Base-by-base conservation (phyloP, 2,113 vertebrate species). In the Tylochromis polylepis region DNA sequence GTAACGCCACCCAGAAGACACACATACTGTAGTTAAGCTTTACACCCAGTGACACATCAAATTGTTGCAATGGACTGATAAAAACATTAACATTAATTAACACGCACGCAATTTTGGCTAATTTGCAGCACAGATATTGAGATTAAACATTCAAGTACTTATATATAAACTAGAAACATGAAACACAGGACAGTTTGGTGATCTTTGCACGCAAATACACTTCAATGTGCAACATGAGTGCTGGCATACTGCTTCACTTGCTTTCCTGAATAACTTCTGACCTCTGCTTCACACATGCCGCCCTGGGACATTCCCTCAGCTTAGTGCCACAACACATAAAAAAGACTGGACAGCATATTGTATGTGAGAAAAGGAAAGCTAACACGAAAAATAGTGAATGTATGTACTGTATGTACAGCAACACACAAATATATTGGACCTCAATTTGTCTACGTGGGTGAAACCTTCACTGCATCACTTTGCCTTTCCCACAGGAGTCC, bases 221-320 rank as follows among this genome's bases (percentile, higher is more conserved):
- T 49, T 20, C 70, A 57, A 60, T 79, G 11, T 78, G 31, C n/a
- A 29, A 29, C 60, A 87, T 81, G 29, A 70, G 34, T 18, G 67
- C 41, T 29, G 75, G 67, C 38, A 36, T 83, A 53, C 11, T 55
- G 41, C 83, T 79, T 59, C 22, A 24, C 5, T 58, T 83, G 34
- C 53, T 87, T 58, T 79, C 41, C 43, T 81, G 84, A 82, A 67
- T 72, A 87, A 67, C 67, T 27, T 85, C 43, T 85, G 79, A 85
- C 82, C 88, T 89, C 84, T 60, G 62, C 82, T 83, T 58, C 72
- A 86, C 38, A 41, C 38, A 38, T 46, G 11, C 49, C 11, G 24
- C 65, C 67, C 11, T 24, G 22, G 67, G 57, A 81, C 49, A 75
- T 36, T 46, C 88, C 57, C 82, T 29, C 43, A 51, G 75, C 57